Conservation (phyloP, 1,140 invertebrate species). For the Bactericera cockerelli region DNA sequence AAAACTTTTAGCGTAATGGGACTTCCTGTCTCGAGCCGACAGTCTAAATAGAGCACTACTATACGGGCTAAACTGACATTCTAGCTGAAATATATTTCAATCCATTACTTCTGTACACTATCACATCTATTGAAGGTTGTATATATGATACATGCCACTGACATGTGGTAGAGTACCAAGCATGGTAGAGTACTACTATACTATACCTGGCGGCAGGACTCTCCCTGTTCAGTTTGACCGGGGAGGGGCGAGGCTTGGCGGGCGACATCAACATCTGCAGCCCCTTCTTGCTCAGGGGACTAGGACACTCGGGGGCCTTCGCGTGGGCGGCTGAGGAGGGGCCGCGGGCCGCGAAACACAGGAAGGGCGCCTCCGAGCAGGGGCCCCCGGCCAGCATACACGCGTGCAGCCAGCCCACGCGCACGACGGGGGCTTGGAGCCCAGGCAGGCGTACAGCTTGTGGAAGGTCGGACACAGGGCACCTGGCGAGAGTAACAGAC, state of each 20-base stretch:
- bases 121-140: too few species aligned
- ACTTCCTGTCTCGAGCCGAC: too few species aligned
- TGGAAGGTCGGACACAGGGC: background rate
- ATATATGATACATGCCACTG: too few species aligned
- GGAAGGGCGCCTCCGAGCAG: slow-evolving; percentile 39
- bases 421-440: slow-evolving; percentile 45
- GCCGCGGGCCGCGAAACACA: slow-evolving; percentile 23
- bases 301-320: slow-evolving; percentile 30
- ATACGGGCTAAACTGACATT: too few species aligned
- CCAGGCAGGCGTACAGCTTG: slow-evolving; percentile 16
- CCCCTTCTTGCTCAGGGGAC: slow-evolving; percentile 45
- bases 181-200: too few species aligned
- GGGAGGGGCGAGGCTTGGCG: background rate
- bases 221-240: background rate
- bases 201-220: slow-evolving; percentile 2
- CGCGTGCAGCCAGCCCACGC: slow-evolving; percentile 52
- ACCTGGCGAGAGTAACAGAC: too few species aligned
- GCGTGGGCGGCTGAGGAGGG: slow-evolving; percentile 22
- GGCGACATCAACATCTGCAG: slow-evolving; percentile 20
- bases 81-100: too few species aligned
- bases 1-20: too few species aligned
- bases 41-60: too few species aligned
- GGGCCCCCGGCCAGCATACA: slow-evolving; percentile 44
- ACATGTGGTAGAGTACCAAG: too few species aligned
- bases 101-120: too few species aligned